Evolutionary conservation across 2,113 vertebrate genomes (phyloP).

Genomic region (Rousettus leschenaultii): DNA sequence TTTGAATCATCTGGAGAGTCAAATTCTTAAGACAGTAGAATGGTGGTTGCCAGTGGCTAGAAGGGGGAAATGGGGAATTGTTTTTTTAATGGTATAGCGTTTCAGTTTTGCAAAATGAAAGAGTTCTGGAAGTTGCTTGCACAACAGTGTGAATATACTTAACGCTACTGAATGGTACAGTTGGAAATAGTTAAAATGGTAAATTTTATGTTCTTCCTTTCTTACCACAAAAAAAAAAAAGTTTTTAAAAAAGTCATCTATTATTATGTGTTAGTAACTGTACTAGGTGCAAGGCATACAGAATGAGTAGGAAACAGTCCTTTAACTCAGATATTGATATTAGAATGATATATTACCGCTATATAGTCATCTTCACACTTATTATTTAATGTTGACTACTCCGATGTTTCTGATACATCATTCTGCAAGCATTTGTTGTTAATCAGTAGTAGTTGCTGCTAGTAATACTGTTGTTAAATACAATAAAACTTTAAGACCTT

Average conservation of each 20-base stretch:
- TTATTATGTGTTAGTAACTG: neutral
- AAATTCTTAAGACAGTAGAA: neutral
- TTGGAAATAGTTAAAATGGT: neutral
- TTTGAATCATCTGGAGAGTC: neutral
- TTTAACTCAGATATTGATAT: neutral
- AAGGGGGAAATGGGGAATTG: neutral
- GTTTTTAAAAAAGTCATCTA: neutral
- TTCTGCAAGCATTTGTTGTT: neutral
- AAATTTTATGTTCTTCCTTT: neutral
- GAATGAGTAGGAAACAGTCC: neutral
- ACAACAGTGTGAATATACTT: neutral
- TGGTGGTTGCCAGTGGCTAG: neutral
- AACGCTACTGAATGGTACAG: neutral
- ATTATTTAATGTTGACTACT: neutral
- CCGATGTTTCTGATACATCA: neutral
- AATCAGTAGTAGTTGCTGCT: neutral
- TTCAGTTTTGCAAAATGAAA: neutral
- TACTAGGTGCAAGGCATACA: neutral
- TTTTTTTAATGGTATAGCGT: neutral
- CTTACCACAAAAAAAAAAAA: neutral
- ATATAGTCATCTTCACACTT: neutral
- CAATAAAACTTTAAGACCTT: neutral
- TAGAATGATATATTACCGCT: neutral
- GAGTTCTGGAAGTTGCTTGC: neutral
- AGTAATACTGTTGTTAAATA: neutral